Evolutionary conservation across 2,113 vertebrate genomes (phyloP).

Genomic region (Pseudolaguvia tuberculata): DNA sequence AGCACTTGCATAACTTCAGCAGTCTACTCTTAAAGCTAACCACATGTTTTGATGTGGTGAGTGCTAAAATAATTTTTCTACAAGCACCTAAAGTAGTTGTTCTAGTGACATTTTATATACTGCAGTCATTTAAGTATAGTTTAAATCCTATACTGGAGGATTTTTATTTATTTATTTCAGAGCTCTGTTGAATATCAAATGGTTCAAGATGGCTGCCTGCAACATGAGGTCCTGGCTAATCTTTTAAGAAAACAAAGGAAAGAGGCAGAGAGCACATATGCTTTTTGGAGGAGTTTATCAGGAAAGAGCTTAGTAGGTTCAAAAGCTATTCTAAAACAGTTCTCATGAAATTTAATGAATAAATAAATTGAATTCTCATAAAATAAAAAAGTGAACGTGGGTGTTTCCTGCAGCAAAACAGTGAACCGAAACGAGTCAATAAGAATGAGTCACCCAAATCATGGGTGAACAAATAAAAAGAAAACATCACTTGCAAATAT

Average conservation of each 20-base stretch:
- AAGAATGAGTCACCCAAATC: background rate
- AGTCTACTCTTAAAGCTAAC: conserved; percentile 84
- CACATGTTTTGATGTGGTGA: conserved; percentile 92
- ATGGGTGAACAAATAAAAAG: no score
- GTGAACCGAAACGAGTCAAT: background rate
- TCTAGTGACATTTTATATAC: background rate
- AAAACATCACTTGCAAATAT: no score
- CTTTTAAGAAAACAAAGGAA: conserved; percentile 81
- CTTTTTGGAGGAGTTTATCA: conserved; percentile 91
- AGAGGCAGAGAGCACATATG: conserved; percentile 85
- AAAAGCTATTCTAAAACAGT: background rate
- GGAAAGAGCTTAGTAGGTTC: conserved; percentile 82
- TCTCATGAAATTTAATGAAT: no score
- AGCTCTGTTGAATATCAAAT: conserved; percentile 81
- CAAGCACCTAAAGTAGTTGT: background rate
- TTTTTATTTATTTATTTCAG: conserved; percentile 49
- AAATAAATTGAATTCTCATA: background rate
- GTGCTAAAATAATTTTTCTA: conserved; percentile 33
- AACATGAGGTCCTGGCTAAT: conserved; percentile 80
- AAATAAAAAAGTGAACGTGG: no score
- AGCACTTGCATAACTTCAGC: conserved; percentile 83
- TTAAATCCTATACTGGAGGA: no score
- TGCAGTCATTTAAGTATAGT: background rate
- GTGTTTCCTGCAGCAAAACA: background rate
- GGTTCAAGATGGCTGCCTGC: conserved; percentile 79